phyloP scores from a whole-genome alignment of 2,113 vertebrate genomes.

The Xenopus borealis region DNA sequence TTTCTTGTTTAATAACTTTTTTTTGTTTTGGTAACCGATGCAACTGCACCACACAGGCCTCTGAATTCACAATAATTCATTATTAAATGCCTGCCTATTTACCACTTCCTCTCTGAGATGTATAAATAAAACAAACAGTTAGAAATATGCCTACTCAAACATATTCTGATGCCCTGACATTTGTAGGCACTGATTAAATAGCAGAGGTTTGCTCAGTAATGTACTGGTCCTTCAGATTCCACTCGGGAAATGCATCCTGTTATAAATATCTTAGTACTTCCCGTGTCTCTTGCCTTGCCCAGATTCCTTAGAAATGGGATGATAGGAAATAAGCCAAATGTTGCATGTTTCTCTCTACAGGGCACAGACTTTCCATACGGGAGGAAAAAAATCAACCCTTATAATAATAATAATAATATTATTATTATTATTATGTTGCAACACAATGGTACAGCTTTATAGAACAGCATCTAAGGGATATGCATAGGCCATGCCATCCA shows the following conservation, averaged over 20 bases:
- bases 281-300: neutral
- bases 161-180: neutral
- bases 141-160: slow-evolving; percentile 8
- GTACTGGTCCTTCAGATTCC: slow-evolving; percentile 10
- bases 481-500: too few relatives aligned
- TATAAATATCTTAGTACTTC: neutral
- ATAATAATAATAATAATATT: too few relatives aligned
- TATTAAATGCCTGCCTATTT: neutral
- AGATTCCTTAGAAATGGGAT: neutral
- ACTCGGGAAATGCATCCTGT: slow-evolving; percentile 30
- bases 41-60: slow-evolving; percentile 19
- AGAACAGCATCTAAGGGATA: neutral
- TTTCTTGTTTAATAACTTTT: slow-evolving; percentile 1
- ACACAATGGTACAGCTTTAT: neutral
- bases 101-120: slow-evolving; percentile 29
- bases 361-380: too few relatives aligned
- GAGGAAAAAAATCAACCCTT: too few relatives aligned
- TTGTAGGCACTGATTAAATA: neutral
- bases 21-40: slow-evolving; percentile 25
- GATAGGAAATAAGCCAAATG: neutral
- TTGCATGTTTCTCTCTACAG: neutral
- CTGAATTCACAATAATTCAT: slow-evolving; percentile 28
- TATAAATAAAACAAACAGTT: slow-evolving; percentile 31
- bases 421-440: too few relatives aligned
- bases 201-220: slow-evolving; percentile 11